Base-by-base conservation (phyloP, 2,113 vertebrate genomes). In the Camelus bactrianus region DNA sequence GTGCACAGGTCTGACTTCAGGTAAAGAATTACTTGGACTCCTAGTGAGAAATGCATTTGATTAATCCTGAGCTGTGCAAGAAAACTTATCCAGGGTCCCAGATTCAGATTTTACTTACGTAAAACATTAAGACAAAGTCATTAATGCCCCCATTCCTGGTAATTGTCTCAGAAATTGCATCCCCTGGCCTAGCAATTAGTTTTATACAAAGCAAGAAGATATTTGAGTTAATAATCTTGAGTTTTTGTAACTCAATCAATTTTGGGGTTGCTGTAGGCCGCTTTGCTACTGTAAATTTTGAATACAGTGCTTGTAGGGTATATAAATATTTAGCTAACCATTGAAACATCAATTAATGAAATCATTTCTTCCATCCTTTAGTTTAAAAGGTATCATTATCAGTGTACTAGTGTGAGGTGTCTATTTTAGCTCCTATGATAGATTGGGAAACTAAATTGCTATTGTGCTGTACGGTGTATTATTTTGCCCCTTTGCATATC, bases 241-340 rank as follows among this genome's bases (percentile, higher is more conserved):
- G 72, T 94, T 98, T 98, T 98, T 96, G 93, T 96, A 95, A 96
- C 84, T 98, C 93, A 91, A 87, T 97, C 95, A 97, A 97, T 98
- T 96, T 97, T 98, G 97, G 86, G 76, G 86, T 96, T 96, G 94
- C 94, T 97, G 89, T 94, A 95, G 93, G 94, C 90, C 90, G 93
- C 75, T 89, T 95, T 94, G 92, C 97, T 93, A 86, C 93, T 97
- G 82, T 97, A 97, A 94, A 96, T 97, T 96, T 96, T 93, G 96
- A 97, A 8, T 58, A 86, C 89, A 81, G 86, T 69, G 92, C 72
- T 95, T 14, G 5, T 91, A 89, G 73, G 48, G 97, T 93, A 30
- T 84, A 89, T 97, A 97, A 93, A 92, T 91, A 87, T 96, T 95
- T 97, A 69, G 60, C 91, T 96, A 97, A 87, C 86, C 90, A 96